These are phyloP conservation scores for Adoxophyes honmai DNA, from an alignment of 1,140 invertebrate species.

Conservation along the genomic window DNA sequence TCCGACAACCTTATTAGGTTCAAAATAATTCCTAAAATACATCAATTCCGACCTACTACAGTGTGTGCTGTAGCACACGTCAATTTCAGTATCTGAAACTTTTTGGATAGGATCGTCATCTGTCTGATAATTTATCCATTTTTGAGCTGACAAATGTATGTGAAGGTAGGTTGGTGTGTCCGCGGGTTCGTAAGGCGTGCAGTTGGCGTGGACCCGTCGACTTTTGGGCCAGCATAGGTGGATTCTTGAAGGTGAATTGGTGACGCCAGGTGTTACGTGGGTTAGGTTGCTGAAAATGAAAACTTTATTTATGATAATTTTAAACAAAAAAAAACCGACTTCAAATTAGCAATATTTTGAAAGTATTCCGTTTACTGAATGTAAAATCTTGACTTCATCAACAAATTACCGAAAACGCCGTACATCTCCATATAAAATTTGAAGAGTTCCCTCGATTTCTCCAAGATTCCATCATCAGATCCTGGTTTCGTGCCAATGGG, in stretches of 20 bases:
- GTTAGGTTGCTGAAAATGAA: slow-evolving; percentile 33
- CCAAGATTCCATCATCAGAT: no score
- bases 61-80: slow-evolving; percentile 82
- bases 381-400: no score
- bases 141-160: slow-evolving; percentile 74
- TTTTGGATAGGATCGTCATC: slow-evolving; percentile 40
- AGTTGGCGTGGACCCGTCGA: slow-evolving; percentile 7
- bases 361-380: no score
- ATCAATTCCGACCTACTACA: slow-evolving; percentile 79
- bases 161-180: slow-evolving; percentile 27
- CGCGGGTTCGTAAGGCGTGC: slow-evolving; percentile 4
- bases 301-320: no score
- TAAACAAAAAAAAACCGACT: no score
- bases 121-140: slow-evolving; percentile 69
- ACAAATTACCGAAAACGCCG: no score
- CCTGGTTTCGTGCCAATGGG: no score
- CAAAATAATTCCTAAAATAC: slow-evolving; percentile 76
- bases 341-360: no score
- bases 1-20: slow-evolving; percentile 73
- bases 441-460: no score
- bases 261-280: slow-evolving; percentile 34
- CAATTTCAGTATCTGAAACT: slow-evolving; percentile 42
- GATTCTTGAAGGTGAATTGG: slow-evolving; percentile 34
- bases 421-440: no score
- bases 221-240: slow-evolving; percentile 28